A percentile compares a stretch with the other conserved stretches of the same genome.
Evolutionary conservation across 2,888 invertebrate species (phyloP).

Genomic region (Tuberolachnus salignus): DNA sequence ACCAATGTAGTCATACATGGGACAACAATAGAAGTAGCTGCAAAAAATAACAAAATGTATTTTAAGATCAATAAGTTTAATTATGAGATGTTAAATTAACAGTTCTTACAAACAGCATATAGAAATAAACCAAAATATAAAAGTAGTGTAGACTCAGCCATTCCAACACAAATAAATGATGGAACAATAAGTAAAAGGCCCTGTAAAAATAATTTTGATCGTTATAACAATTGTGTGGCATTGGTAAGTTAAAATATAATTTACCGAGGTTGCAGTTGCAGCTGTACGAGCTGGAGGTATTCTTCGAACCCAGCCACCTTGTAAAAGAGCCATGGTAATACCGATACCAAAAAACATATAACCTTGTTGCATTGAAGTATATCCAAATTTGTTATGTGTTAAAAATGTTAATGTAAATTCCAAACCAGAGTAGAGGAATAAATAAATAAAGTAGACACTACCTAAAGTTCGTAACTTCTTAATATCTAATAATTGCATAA

Average conservation of each 20-base stretch:
- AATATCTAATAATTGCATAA: slow-evolving; percentile 66
- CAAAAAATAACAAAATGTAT: slow-evolving; percentile 57
- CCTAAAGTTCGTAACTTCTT: slow-evolving; percentile 73
- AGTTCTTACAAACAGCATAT: slow-evolving; percentile 85
- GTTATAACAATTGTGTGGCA: neutral
- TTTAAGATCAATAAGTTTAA: slow-evolving; percentile 23
- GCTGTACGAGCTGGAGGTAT: slow-evolving; percentile 76
- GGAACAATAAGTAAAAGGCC: slow-evolving; percentile 86
- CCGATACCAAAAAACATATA: slow-evolving; percentile 97
- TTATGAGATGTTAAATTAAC: slow-evolving; percentile 35
- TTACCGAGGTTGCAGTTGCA: slow-evolving; percentile 70
- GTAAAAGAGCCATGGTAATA: slow-evolving; percentile 85
- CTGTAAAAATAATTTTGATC: slow-evolving; percentile 60
- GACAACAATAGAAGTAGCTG: slow-evolving; percentile 91
- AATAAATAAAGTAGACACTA: slow-evolving; percentile 83
- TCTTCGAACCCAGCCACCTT: slow-evolving; percentile 86
- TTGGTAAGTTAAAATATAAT: slow-evolving; percentile 20
- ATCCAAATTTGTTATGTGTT: slow-evolving; percentile 89
- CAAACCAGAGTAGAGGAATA: slow-evolving; percentile 80
- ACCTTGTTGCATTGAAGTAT: slow-evolving; percentile 94
- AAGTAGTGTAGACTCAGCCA: slow-evolving; percentile 68
- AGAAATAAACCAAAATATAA: slow-evolving; percentile 84
- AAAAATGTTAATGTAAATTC: slow-evolving; percentile 97
- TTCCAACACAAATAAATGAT: slow-evolving; percentile 82
- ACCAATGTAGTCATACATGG: slow-evolving; percentile 93